Base-by-base conservation (phyloP, 2,888 invertebrate species). In the Gandaritis pyraliata region DNA sequence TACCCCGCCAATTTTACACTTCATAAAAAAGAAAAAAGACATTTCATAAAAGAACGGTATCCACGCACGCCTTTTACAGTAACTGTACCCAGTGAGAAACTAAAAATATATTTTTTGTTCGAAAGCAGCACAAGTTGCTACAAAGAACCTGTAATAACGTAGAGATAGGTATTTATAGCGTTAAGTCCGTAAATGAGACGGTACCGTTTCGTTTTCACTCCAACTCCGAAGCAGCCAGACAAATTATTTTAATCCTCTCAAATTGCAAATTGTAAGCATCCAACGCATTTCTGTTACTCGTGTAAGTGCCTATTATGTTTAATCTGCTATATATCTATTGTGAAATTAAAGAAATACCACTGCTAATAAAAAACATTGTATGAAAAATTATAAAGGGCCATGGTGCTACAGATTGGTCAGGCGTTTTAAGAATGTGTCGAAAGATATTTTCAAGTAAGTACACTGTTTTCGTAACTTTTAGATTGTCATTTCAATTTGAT, bases 401-500 rank as follows among this genome's bases (percentile, higher is more conserved):
- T n/a, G n/a, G n/a, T n/a, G n/a, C n/a, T n/a, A n/a, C n/a, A n/a
- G n/a, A n/a, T n/a, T n/a, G n/a, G n/a, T n/a, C n/a, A n/a, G n/a
- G n/a, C n/a, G n/a, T n/a, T n/a, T 38, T 41, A 16, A 56, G 56
- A 61, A 43, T 48, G 47, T 15, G 51, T 47, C 29, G 36, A 15
- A 49, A 61, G 45, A 54, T 23, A 46, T 58, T 58, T 55, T 41
- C 16, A 6, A 3, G 58, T 23, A n/a, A n/a, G 36, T 18, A 41
- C 62, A 55, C 46, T 50, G 49, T 48, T 49, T 52, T 55, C 55
- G 57, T 58, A 55, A 53, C 48, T 59, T 41, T 60, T 48, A 62
- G 58, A 63, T 67, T 65, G 62, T 61, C 59, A 65, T 70, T 68
- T 61, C 68, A 66, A 68, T 66, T 70, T 70, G 68, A 70, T 70